Base-by-base conservation (phyloP, 2,797 vertebrate species). In the Sebastes minor region DNA sequence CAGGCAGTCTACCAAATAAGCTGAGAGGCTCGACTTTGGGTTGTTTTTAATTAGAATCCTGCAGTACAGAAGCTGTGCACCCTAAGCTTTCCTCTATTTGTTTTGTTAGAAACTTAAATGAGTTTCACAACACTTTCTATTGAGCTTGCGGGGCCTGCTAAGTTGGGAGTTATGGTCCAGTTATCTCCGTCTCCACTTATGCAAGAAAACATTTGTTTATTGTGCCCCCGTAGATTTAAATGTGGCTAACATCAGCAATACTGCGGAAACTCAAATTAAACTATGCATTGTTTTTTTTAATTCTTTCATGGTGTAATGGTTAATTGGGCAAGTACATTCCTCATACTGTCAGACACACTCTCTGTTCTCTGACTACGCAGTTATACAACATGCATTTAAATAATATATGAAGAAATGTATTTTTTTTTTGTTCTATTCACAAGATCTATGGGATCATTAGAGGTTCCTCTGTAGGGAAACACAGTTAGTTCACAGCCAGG, bases 41-140 rank as follows among this genome's bases (percentile, higher is more conserved):
- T 59, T 78, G 32, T 86, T 88, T 91, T 91, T 92, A 91, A 91
- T 92, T 89, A 86, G 78, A 88, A 74, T 82, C 82, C 81, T 62
- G 16, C 79, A 86, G 63, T 61, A 81, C 59, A 81, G 64, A 81
- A 86, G 81, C 81, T 78, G 86, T 61, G n/a, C 67, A 84, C 71
- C 74, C 71, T 78, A 71, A 90, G 86, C 78, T 79, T 81, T 88
- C 82, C 65, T 73, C 65, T 70, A 71, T 86, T 89, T 90, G 84
- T 90, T 88, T 86, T 82, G 84, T 78, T 87, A 46, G 63, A 74
- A 86, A 89, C 85, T 89, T 87, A 85, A 91, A 91, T 88, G 86
- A 91, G 81, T 86, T 91, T 63, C 61, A 71, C 72, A 27, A 23
- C 20, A 68, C 66, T 89, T 81, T 78, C 14, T 70, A 57, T 70